Percentiles rank a stretch among this genome's conserved stretches.
Evolutionary conservation across 2,888 invertebrate species (phyloP).

Genomic region (Sicus ferrugineus): DNA sequence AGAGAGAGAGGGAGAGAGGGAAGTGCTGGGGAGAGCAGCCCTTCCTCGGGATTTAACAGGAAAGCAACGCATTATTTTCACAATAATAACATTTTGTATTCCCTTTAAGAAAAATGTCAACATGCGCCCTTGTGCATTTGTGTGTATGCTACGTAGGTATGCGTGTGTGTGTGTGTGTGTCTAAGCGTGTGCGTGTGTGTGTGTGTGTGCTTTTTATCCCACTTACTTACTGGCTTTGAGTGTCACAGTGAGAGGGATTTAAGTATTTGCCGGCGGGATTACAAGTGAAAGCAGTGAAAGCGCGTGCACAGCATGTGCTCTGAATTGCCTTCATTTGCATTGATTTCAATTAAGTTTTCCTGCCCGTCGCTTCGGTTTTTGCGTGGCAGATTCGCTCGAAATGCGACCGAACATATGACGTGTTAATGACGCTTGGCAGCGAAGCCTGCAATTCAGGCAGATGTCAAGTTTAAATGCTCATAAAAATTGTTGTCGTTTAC

Average conservation of each 20-base stretch:
- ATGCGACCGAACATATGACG: background rate
- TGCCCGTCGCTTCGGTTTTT: no score
- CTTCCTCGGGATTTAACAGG: no score
- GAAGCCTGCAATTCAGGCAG: background rate
- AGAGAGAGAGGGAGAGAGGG: background rate
- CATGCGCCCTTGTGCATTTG: constrained; percentile 10
- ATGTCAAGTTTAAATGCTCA: background rate
- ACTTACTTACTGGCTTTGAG: constrained; percentile 51
- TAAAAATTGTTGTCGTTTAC: background rate
- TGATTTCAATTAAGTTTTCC: constrained; percentile 37
- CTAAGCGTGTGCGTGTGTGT: constrained; percentile 30
- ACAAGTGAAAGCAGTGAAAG: constrained; percentile 49
- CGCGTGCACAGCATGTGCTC: constrained; percentile 28
- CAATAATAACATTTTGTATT: no score
- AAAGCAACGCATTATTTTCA: no score
- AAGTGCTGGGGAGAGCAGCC: no score
- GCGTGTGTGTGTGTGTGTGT: no score
- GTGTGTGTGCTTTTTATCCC: constrained; percentile 30
- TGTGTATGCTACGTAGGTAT: background rate
- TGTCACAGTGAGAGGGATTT: constrained; percentile 57
- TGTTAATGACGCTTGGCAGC: background rate
- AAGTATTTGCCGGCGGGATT: constrained; percentile 54
- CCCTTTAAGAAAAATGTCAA: background rate
- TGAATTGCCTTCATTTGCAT: constrained; percentile 27
- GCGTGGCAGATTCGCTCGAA: no score